phyloP scores from a whole-genome alignment of 1,140 invertebrate species.

The Caenorhabditis tropicalis region DNA sequence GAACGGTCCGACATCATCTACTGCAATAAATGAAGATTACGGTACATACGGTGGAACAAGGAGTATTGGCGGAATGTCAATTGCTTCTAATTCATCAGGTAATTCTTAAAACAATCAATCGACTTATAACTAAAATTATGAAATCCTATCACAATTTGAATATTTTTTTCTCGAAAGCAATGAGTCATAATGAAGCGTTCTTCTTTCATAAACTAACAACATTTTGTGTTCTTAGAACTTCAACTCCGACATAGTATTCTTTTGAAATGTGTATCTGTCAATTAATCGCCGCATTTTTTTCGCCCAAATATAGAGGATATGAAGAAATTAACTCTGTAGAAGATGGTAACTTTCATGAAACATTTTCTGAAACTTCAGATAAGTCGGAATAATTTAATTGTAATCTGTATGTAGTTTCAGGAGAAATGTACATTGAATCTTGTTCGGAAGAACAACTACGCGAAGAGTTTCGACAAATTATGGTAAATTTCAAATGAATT shows the following conservation, averaged over 20 bases:
- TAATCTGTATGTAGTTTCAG: background rate
- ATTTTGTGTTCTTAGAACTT: background rate
- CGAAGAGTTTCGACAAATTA: slow-evolving; percentile 24
- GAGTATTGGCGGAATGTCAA: slow-evolving; percentile 13
- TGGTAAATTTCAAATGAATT: background rate
- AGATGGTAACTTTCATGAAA: background rate
- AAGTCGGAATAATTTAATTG: no score
- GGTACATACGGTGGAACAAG: slow-evolving; percentile 1
- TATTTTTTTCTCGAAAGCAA: no score
- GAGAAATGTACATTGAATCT: background rate
- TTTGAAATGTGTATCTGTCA: background rate
- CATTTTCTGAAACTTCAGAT: no score
- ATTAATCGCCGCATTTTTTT: no score
- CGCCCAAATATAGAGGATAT: no score
- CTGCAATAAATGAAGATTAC: background rate
- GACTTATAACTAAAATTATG: no score
- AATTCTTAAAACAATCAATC: background rate
- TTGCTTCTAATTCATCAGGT: slow-evolving; percentile 33
- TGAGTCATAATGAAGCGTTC: no score
- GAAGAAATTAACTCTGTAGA: background rate
- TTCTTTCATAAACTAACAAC: no score
- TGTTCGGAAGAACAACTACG: slow-evolving; percentile 37
- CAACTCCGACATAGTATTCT: background rate
- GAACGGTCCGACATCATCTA: slow-evolving; percentile 6
- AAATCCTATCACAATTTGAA: no score